phyloP scores from a whole-genome alignment of 2,888 invertebrate species.

The Rapana venosa region DNA sequence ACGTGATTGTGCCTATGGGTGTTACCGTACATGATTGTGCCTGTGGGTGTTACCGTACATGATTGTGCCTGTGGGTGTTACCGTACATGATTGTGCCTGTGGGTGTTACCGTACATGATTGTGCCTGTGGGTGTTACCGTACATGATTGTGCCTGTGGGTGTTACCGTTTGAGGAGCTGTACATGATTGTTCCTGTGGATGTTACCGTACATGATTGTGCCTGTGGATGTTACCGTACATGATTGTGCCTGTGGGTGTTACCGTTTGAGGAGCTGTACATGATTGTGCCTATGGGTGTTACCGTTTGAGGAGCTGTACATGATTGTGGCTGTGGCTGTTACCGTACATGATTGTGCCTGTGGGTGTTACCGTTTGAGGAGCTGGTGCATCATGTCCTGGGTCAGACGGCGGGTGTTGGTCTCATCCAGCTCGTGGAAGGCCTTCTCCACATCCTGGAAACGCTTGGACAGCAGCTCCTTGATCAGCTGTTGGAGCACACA shows the following conservation, averaged over 20 bases:
- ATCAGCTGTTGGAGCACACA: conserved; percentile 53
- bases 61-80: conserved; percentile 46
- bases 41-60: conserved; percentile 60
- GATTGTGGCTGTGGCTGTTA: conserved; percentile 46
- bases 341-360: conserved; percentile 52
- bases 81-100: conserved; percentile 52
- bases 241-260: conserved; percentile 46
- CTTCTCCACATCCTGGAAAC: conserved; percentile 72
- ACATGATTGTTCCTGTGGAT: no score
- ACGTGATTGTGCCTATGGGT: neutral
- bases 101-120: conserved; percentile 60
- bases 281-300: conserved; percentile 46
- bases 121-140: conserved; percentile 58
- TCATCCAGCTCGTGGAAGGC: conserved; percentile 75
- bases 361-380: conserved; percentile 70
- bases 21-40: conserved; percentile 59
- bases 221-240: conserved; percentile 61
- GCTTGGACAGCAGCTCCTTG: conserved; percentile 68
- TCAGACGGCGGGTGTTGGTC: conserved; percentile 72
- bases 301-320: conserved; percentile 72
- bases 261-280: conserved; percentile 72
- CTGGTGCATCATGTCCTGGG: conserved; percentile 77
- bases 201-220: conserved; percentile 59
- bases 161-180: conserved; percentile 72
- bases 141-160: neutral